phyloP scores from a whole-genome alignment of 2,888 invertebrate species.

The Spodoptera exigua region DNA sequence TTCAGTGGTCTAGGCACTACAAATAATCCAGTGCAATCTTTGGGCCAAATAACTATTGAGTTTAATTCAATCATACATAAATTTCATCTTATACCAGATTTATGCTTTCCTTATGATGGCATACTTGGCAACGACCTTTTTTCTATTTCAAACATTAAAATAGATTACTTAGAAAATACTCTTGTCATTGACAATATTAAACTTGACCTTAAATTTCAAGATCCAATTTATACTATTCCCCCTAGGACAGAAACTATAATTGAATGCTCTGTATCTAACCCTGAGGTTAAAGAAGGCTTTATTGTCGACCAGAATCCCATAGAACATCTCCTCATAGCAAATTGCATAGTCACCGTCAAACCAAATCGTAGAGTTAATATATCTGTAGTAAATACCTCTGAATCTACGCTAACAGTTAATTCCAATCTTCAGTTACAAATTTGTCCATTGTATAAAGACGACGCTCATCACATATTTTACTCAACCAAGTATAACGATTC shows the following conservation, averaged over 20 bases:
- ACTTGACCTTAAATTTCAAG: slow-evolving; percentile 25
- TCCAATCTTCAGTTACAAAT: slow-evolving; percentile 18
- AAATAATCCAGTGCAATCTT: slow-evolving; percentile 15
- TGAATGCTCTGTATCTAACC: slow-evolving; percentile 53
- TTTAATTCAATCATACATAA: slow-evolving; percentile 6
- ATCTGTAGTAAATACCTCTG: slow-evolving; percentile 38
- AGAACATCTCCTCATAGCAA: slow-evolving; percentile 33
- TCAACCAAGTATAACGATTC: too few species aligned
- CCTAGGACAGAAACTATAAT: slow-evolving; percentile 48
- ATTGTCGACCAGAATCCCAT: slow-evolving; percentile 3
- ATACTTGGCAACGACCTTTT: slow-evolving; percentile 49
- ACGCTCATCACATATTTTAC: too few species aligned
- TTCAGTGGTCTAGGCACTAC: slow-evolving; percentile 3
- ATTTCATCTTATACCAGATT: slow-evolving; percentile 40
- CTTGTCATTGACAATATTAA: slow-evolving; percentile 3
- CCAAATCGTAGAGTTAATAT: slow-evolving; percentile 37
- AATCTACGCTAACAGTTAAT: slow-evolving; percentile 38
- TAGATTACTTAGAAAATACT: slow-evolving; percentile 36
- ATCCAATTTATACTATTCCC: slow-evolving; percentile 41
- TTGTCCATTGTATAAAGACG: background rate
- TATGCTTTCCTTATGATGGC: slow-evolving; percentile 50
- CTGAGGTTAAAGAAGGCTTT: slow-evolving; percentile 43
- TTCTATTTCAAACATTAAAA: slow-evolving; percentile 21
- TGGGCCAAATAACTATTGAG: slow-evolving; percentile 41
- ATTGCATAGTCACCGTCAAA: slow-evolving; percentile 39